These are phyloP conservation scores for Nothoprocta perdicaria DNA, from an alignment of 2,113 vertebrate species.

Conservation along the genomic window DNA sequence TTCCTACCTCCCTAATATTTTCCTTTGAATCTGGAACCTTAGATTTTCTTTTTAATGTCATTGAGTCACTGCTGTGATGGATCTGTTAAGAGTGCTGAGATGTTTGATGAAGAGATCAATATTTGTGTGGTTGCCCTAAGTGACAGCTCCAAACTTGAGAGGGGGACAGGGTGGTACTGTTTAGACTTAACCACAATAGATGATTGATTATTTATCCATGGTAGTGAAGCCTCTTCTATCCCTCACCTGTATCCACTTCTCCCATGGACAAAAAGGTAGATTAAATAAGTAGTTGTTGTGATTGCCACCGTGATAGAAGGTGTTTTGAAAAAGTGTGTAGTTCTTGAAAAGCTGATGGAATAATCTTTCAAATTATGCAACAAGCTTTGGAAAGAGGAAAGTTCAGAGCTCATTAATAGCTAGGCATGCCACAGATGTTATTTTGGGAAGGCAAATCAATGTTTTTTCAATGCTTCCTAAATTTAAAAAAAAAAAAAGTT, in stretches of 20 bases:
- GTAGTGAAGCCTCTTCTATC: background rate
- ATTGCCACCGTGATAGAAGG: background rate
- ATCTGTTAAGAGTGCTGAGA: background rate
- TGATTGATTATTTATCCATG: slow-evolving; percentile 26
- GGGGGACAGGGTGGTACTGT: background rate
- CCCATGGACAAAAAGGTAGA: background rate
- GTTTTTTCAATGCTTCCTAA: background rate
- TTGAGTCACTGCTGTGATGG: background rate
- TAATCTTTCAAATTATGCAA: background rate
- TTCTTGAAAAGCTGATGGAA: background rate
- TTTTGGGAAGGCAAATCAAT: background rate
- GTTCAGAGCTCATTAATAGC: background rate
- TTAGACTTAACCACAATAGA: slow-evolving; percentile 41
- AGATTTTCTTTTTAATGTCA: background rate
- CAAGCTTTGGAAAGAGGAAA: background rate
- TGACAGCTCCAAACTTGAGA: slow-evolving; percentile 13
- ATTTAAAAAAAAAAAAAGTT: background rate
- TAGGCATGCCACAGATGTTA: background rate
- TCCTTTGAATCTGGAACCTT: background rate
- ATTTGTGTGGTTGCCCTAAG: background rate
- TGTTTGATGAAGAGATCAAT: slow-evolving; percentile 41
- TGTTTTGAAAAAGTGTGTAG: background rate
- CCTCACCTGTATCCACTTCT: background rate
- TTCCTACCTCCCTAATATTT: background rate
- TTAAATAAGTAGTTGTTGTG: background rate